Evolutionary conservation across 2,113 vertebrate species (phyloP), one percentile per base, ranked within the genome.

Genomic region (Thamnaconus septentrionalis): DNA sequence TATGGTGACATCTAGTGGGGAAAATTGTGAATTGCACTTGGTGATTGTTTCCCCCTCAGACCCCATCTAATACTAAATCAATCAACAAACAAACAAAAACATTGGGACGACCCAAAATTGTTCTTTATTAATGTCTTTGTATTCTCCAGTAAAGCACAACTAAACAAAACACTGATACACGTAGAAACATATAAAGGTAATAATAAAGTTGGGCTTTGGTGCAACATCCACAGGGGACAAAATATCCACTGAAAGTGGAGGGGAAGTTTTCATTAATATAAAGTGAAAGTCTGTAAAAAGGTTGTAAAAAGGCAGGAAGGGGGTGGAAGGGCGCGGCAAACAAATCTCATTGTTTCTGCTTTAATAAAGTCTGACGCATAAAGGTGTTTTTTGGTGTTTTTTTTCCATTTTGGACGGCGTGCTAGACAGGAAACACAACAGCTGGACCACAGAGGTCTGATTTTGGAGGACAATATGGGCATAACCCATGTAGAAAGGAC

Each of bases 361-460:
- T 64, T 39, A 41, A 4, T 56, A 53, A 60, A 46, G 42, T 39
- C 1, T 5, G 5, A 2, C 50, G 7, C 53, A 43, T 11, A 41
- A 53, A 43, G 12, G 7, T 41, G 11, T 5, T 53, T 51, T 63
- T 73, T 31, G 1, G 40, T 64, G 43, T 66, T 60, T 62, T 60
- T 45, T 31, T 45, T 61, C 10, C 55, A 31, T 31, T 31, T 31
- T 31, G 18, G 18, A 31, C 18, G 18, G 61, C 76, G 67, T 76
- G 10, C 73, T 75, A 60, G 71, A 52, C 81, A 79, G 59, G 62
- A 75, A 69, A 69, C 58, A 64, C 69, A 70, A 45, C 4, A 5
- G 54, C 55, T 62, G 12, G 7, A 61, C 56, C 7, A 44, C 41
- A 43, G 59, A 65, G 50, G 59, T 56, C 31, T 53, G 18, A 12